Conservation (phyloP, 2,113 vertebrate genomes). For the Gallinago paraguaiae region DNA sequence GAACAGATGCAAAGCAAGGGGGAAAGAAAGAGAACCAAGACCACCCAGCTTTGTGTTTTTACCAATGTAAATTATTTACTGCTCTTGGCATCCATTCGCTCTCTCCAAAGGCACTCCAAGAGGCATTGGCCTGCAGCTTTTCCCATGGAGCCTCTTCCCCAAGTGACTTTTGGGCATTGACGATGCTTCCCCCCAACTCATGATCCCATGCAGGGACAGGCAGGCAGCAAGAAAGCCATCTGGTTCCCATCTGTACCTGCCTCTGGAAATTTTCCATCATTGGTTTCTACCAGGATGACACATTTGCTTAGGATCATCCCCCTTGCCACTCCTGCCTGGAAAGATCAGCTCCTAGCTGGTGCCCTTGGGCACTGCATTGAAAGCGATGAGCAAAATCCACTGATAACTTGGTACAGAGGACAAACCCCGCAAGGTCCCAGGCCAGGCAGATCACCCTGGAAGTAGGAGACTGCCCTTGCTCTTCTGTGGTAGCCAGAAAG, state of each 20-base stretch:
- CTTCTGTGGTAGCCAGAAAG: not conserved
- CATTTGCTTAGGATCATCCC: not conserved
- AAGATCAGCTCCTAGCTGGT: not conserved
- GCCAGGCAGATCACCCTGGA: not conserved
- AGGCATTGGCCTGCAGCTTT: not conserved
- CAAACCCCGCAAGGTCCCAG: not conserved
- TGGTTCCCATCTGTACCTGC: not conserved
- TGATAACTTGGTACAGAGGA: not conserved
- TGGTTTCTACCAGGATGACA: not conserved
- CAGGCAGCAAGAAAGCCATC: not conserved
- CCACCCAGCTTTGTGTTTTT: slow-evolving; percentile 17
- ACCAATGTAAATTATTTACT: slow-evolving; percentile 36
- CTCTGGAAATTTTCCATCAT: not conserved
- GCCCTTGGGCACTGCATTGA: not conserved
- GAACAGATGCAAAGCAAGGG: slow-evolving; percentile 31
- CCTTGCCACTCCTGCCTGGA: not conserved
- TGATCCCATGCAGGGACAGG: fast-evolving
- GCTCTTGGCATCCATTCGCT: not conserved
- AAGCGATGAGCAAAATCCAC: not conserved
- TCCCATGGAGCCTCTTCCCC: not conserved
- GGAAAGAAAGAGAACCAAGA: not conserved
- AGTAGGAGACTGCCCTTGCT: not conserved
- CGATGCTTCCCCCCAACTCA: not conserved
- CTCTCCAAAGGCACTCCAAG: not conserved
- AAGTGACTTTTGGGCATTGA: not conserved